Evolutionary conservation across 2,797 vertebrate species (phyloP).

Genomic region (Jordanella pulchra): DNA sequence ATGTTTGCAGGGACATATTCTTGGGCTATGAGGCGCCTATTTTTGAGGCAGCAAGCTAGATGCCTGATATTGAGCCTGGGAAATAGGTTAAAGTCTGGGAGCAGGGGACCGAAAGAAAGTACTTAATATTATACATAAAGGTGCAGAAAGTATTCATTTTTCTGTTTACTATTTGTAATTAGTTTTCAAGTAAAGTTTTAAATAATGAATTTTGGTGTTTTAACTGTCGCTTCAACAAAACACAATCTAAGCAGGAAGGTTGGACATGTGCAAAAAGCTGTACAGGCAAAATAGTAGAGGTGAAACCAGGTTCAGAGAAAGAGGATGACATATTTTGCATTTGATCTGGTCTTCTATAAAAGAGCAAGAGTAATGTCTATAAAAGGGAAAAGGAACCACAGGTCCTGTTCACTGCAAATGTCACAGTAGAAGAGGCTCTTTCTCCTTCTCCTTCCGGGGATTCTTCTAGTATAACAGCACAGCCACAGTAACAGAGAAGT

Average conservation of each 20-base stretch:
- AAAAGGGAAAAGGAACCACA: constrained; percentile 50
- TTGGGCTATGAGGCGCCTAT: not conserved
- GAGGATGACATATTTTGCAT: constrained; percentile 11
- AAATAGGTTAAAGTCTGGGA: not conserved
- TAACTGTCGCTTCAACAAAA: not conserved
- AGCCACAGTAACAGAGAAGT: constrained; percentile 2
- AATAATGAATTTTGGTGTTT: not conserved
- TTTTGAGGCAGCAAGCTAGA: too few species aligned
- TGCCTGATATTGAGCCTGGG: too few species aligned
- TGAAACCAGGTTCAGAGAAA: constrained; percentile 5
- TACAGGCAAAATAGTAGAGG: constrained; percentile 14
- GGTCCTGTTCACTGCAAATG: constrained; percentile 3
- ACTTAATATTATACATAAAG: not conserved
- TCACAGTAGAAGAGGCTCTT: not conserved
- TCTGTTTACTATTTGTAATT: too few species aligned
- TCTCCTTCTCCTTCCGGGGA: constrained; percentile 1
- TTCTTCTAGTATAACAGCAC: not conserved
- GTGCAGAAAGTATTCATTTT: not conserved
- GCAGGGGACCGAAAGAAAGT: not conserved
- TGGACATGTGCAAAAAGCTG: constrained; percentile 36
- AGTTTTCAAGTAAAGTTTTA: not conserved
- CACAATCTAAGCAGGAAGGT: not conserved
- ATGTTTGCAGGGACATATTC: not conserved
- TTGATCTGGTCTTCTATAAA: constrained; percentile 13
- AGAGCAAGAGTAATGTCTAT: constrained; percentile 37